These are phyloP conservation scores for Tupaia tana DNA, from an alignment of 2,113 vertebrate genomes.

Conservation along the genomic window DNA sequence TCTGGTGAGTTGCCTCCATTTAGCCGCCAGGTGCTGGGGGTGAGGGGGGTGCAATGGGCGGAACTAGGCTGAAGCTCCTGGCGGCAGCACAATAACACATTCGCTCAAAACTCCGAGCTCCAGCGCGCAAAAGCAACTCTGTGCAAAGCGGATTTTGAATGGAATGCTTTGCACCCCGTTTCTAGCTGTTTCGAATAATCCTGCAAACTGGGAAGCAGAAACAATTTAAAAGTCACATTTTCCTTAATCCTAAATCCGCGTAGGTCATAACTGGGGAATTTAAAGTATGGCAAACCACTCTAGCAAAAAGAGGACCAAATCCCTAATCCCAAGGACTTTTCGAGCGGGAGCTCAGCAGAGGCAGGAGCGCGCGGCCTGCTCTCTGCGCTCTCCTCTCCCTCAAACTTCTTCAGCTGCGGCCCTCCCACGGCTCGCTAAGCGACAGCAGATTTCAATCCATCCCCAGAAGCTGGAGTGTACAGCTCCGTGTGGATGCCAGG, in stretches of 20 bases:
- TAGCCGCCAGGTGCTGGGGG: conserved; percentile 31
- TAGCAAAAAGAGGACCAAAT: conserved; percentile 77
- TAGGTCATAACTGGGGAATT: conserved; percentile 87
- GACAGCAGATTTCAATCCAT: not conserved
- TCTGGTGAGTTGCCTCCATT: not conserved
- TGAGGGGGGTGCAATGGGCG: conserved; percentile 37
- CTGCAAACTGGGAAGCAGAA: conserved; percentile 86
- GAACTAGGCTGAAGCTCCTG: conserved; percentile 54
- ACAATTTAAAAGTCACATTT: conserved; percentile 91
- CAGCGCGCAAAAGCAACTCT: conserved; percentile 75
- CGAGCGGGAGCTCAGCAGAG: conserved; percentile 19
- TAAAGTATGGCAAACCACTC: conserved; percentile 85
- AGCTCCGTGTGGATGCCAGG: not conserved
- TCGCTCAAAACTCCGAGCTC: conserved; percentile 79
- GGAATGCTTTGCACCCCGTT: conserved; percentile 85
- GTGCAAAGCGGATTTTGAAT: conserved; percentile 85
- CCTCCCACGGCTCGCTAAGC: not conserved
- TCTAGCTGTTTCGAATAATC: conserved; percentile 86
- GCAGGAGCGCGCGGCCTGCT: conserved; percentile 63
- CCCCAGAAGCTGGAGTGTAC: not conserved
- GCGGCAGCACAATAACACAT: conserved; percentile 20
- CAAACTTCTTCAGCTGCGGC: conserved; percentile 46
- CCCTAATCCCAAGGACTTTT: conserved; percentile 83
- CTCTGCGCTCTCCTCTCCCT: not conserved
- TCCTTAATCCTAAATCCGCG: conserved; percentile 89